A percentile compares a stretch with the other conserved stretches of the same genome.
phyloP scores from a whole-genome alignment of 64 coral and sea anemone species.

The Stichodactyla mertensii region DNA sequence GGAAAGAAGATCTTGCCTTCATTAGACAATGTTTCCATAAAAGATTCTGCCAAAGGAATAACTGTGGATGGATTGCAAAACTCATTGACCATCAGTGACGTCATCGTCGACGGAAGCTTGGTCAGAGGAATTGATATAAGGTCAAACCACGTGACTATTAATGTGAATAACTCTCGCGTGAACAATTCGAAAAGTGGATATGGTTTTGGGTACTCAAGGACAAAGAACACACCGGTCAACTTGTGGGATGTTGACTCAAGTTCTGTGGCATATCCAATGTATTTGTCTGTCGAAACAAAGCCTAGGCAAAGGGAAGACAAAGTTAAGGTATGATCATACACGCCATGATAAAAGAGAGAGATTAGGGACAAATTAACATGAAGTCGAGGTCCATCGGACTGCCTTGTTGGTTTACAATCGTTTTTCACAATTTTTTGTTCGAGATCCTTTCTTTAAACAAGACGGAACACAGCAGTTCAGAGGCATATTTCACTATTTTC shows the following conservation, averaged over 20 bases:
- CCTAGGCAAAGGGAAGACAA: slow-evolving; percentile 14
- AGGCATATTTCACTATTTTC: no score
- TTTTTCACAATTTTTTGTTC: no score
- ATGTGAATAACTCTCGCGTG: slow-evolving; percentile 41
- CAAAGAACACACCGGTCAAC: slow-evolving; percentile 6
- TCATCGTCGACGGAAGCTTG: slow-evolving; percentile 17
- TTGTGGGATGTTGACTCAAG: slow-evolving; percentile 33
- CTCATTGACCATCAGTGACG: slow-evolving; percentile 34
- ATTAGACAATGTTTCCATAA: slow-evolving; percentile 26
- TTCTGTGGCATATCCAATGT: slow-evolving; percentile 26
- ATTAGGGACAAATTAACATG: no score
- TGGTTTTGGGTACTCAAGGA: slow-evolving; percentile 15
- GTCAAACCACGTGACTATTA: background rate
- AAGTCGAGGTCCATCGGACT: no score
- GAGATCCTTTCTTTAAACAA: no score
- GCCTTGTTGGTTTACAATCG: no score
- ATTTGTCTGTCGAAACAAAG: slow-evolving; percentile 17
- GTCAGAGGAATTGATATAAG: slow-evolving; percentile 48
- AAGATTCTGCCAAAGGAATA: slow-evolving; percentile 35
- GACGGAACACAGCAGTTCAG: no score
- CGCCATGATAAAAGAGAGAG: no score
- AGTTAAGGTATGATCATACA: slow-evolving; percentile 42
- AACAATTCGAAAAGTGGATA: slow-evolving; percentile 26
- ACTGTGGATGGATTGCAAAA: background rate
- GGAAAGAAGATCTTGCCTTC: slow-evolving; percentile 21